phyloP scores from a whole-genome alignment of 2,888 invertebrate genomes.

The Agrotis clavis region DNA sequence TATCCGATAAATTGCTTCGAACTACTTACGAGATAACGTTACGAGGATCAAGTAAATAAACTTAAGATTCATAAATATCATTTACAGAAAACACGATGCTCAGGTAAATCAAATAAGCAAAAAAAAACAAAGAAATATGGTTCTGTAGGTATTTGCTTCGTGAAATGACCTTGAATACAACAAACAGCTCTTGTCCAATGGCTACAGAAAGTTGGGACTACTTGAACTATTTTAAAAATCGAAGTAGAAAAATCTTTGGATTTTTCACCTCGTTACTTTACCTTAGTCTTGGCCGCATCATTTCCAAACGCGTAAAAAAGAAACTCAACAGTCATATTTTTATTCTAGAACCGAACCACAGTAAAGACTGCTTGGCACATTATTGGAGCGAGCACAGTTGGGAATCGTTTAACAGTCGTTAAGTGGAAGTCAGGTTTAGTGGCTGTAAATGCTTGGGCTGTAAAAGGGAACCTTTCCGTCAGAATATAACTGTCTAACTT shows the following conservation, averaged over 20 bases:
- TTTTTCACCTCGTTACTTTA: too few relatives aligned
- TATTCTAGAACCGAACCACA: slow-evolving; percentile 54
- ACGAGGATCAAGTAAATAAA: slow-evolving; percentile 14
- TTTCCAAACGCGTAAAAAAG: too few relatives aligned
- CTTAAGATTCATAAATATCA: slow-evolving; percentile 5
- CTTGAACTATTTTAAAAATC: slow-evolving; percentile 39
- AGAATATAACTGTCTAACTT: slow-evolving; percentile 81
- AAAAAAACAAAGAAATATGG: slow-evolving; percentile 22
- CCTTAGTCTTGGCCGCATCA: too few relatives aligned
- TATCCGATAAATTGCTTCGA: slow-evolving; percentile 26
- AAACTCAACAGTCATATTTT: slow-evolving; percentile 37
- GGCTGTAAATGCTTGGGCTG: slow-evolving; percentile 81
- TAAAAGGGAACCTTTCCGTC: slow-evolving; percentile 75
- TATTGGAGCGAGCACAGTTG: slow-evolving; percentile 71
- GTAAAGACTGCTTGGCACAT: slow-evolving; percentile 69
- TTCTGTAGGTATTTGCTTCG: slow-evolving; percentile 23
- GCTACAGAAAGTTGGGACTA: slow-evolving; percentile 24
- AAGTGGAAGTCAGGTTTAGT: slow-evolving; percentile 82
- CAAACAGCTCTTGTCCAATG: slow-evolving; percentile 20
- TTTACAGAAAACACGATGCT: slow-evolving; percentile 9
- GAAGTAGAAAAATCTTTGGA: neutral
- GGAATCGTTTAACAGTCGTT: slow-evolving; percentile 79
- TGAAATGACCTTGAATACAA: slow-evolving; percentile 19
- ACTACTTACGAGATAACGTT: neutral
- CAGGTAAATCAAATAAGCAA: slow-evolving; percentile 34